Base-by-base conservation (phyloP, 2,888 invertebrate genomes). In the Nymphalis polychloros region DNA sequence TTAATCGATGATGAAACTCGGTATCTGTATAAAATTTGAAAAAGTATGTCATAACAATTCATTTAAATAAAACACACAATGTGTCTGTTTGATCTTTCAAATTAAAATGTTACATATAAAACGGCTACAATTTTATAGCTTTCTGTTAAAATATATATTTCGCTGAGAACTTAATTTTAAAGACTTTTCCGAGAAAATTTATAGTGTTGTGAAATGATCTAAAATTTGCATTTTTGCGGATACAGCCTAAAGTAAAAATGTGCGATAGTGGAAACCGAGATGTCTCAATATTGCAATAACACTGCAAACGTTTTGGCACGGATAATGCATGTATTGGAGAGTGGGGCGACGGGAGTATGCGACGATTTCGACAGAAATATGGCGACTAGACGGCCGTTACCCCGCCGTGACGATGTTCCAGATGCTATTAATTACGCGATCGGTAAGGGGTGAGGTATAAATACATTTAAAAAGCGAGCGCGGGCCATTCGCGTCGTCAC, bases 361-460 rank as follows among this genome's bases (percentile, higher is more conserved):
- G 76, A 76, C 71, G 77, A 77, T 81, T 81, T 76, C 67, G 76
- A 73, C 77, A 83, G 78, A 86, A 86, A 85, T 85, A 86, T 84
- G 81, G 82, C 79, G 78, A 78, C 80, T 80, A 83, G 83, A 82
- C 84, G 80, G 81, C 79, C 79, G 75, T 82, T 82, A 82, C 80
- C 72, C 73, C 73, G 77, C 73, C 69, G 78, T 79, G 81, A 82
- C 80, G 80, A 76, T 76, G 80, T 71, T 82, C 81, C 84, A 86
- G 82, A 86, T 85, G 84, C 81, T 81, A 83, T 84, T 86, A 85
- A 87, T 86, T 84, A 84, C 80, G 80, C 77, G 75, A 79, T 79
- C 71, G 77, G 74, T 78, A 78, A 78, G 71, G 73, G 74, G 70
- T 74, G 74, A 73, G 75, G 80, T 85, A 84, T 87, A 85, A 84